These are phyloP conservation scores for Drosophila fungiperda DNA, from an alignment of 2,888 invertebrate species.

Conservation along the genomic window DNA sequence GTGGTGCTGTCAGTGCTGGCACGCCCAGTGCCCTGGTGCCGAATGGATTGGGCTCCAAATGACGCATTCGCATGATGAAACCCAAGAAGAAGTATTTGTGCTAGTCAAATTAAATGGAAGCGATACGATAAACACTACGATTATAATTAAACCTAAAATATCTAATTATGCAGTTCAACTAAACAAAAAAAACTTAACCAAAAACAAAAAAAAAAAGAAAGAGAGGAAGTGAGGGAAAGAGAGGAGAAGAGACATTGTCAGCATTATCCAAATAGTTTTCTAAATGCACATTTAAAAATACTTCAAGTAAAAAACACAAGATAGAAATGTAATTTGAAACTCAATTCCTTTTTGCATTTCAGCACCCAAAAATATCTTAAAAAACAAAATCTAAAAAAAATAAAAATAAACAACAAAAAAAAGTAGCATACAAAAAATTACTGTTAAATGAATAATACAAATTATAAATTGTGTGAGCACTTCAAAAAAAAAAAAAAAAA, in stretches of 20 bases:
- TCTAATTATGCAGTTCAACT: conserved; percentile 50
- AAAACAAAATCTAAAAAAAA: background rate
- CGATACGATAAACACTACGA: conserved; percentile 17
- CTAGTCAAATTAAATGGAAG: conserved; percentile 84
- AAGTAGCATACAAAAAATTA: background rate
- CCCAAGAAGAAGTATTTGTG: conserved; percentile 86
- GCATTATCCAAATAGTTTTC: conserved; percentile 65
- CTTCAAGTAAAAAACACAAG: conserved; percentile 49
- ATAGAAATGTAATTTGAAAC: conserved; percentile 37
- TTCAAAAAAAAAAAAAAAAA: conserved; percentile 11
- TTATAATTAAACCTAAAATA: conserved; percentile 21
- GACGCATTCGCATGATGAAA: conserved; percentile 86
- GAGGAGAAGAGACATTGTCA: conserved; percentile 22
- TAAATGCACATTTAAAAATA: conserved; percentile 56
- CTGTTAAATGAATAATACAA: conserved; percentile 26
- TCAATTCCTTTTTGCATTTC: conserved; percentile 41
- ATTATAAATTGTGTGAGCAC: conserved; percentile 36
- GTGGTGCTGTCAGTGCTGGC: conserved; percentile 38
- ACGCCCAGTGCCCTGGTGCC: conserved; percentile 81
- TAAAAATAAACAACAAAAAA: background rate
- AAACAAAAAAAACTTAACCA: conserved; percentile 54
- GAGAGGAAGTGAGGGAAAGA: background rate
- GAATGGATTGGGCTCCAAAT: conserved; percentile 84
- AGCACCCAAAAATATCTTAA: conserved; percentile 10
- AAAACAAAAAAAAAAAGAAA: conserved; percentile 29